These are phyloP conservation scores for Mantis religiosa DNA, from an alignment of 2,888 invertebrate genomes.

Conservation along the genomic window DNA sequence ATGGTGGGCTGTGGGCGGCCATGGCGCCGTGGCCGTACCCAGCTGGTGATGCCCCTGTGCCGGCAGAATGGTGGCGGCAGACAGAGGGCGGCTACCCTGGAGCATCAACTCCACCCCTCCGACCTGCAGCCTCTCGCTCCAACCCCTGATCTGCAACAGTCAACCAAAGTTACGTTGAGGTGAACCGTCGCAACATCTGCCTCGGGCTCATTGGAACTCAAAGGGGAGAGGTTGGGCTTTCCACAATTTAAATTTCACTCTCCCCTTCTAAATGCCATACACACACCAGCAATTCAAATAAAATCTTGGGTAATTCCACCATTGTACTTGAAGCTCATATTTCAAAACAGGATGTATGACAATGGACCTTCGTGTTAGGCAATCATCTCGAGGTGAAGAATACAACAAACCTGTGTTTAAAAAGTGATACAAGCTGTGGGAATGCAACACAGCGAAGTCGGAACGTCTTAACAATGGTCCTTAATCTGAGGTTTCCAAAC, in stretches of 20 bases:
- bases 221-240: too few relatives aligned
- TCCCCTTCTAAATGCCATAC: neutral
- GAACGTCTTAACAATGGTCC: too few relatives aligned
- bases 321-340: neutral
- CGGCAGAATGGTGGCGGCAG: constrained; percentile 65
- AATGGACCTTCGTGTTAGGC: neutral
- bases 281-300: neutral
- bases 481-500: too few relatives aligned
- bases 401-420: too few relatives aligned
- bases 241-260: neutral
- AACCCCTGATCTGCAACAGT: neutral
- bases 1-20: constrained; percentile 67
- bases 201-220: neutral
- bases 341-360: neutral
- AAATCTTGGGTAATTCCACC: neutral
- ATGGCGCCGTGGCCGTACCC: constrained; percentile 73
- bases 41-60: constrained; percentile 61
- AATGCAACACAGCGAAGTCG: too few relatives aligned
- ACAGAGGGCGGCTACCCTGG: constrained; percentile 45
- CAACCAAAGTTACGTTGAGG: neutral
- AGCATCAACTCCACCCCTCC: constrained; percentile 14
- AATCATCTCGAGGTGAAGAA: too few relatives aligned
- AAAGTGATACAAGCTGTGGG: too few relatives aligned
- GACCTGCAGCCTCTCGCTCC: neutral
- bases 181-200: neutral